Evolutionary conservation across 1,140 invertebrate genomes (phyloP), one percentile per base, ranked within the genome.

Genomic region (Penaeus vannamei): DNA sequence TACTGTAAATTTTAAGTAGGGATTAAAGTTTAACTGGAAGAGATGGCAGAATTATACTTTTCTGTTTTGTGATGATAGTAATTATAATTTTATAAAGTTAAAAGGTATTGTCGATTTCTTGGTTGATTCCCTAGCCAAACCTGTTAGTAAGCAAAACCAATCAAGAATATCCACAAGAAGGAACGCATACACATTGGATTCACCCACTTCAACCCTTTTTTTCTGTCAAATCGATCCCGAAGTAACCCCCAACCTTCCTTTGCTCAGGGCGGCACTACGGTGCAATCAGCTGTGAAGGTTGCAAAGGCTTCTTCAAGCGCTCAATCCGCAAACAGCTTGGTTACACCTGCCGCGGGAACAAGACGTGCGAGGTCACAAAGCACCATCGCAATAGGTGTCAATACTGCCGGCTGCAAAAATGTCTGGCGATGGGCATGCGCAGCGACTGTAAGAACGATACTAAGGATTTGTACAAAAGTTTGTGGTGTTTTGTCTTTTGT

Each of bases 301-400:
- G 97, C 92, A 98, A 98, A 93, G 97, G 97, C 0, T 98, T 98
- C 93, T 98, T 98, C 93, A 98, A 98, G 93, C 94, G 97, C 0
- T 97, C 96, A 26, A 98, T 99, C 92, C 95, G 98, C 69, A 99
- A 99, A 93, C 97, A 98, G 93, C 93, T 99, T 86, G 98, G 98
- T 77, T 99, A 99, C 93, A 97, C 98, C 88, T 99, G 98, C 93
- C 95, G 98, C 29, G 98, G 98, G 36, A 96, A 95, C 89, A 98
- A 98, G 94, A 97, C 97, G 93, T 99, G 98, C 93, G 97, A 98
- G 93, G 98, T 99, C 77, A 99, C 98, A 69, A 99, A 99, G 93
- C 97, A 98, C 92, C 97, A 98, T 93, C 95, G 98, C 82, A 99
- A 99, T 94, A 95, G 98, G 86, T 99, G 98, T 94, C 98, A 99